Percentiles rank a stretch among this genome's conserved stretches.
These are phyloP conservation scores for Drosophila kanapiae DNA, from an alignment of 1,140 invertebrate genomes.

Conservation along the genomic window DNA sequence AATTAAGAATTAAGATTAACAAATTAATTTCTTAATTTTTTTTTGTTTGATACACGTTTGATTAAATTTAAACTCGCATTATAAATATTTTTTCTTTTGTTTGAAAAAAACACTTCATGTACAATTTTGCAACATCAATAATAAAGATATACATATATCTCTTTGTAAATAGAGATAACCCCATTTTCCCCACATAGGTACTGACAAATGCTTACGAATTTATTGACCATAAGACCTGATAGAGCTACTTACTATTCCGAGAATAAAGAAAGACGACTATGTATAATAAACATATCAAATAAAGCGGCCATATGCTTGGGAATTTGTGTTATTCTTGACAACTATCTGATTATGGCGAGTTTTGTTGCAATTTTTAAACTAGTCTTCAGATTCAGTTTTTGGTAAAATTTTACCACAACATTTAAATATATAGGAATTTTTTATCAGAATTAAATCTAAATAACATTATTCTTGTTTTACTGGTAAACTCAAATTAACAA, in stretches of 20 bases:
- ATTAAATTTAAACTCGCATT: too few species aligned
- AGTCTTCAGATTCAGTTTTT: conserved; percentile 3
- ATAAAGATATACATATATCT: not conserved
- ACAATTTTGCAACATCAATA: not conserved
- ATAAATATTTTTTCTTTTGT: not conserved
- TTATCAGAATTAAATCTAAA: too few species aligned
- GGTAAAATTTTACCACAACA: not conserved
- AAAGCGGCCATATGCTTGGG: not conserved
- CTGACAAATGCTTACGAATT: conserved; percentile 60
- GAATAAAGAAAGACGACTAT: not conserved
- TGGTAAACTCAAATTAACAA: not conserved
- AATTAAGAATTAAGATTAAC: not conserved
- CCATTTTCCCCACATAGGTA: conserved; percentile 13
- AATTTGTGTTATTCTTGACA: conserved; percentile 3
- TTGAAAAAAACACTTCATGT: not conserved
- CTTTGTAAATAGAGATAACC: conserved; percentile 28
- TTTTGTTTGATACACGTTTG: too few species aligned
- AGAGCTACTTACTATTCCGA: conserved; percentile 45
- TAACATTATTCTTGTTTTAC: too few species aligned
- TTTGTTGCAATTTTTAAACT: conserved; percentile 14
- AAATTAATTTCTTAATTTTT: too few species aligned
- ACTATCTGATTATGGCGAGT: not conserved
- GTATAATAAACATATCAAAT: conserved; percentile 6
- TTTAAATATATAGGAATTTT: too few species aligned
- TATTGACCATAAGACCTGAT: conserved; percentile 72